These are phyloP conservation scores for Amphibalanus amphitrite DNA, from an alignment of 1,140 invertebrate genomes.

Conservation along the genomic window DNA sequence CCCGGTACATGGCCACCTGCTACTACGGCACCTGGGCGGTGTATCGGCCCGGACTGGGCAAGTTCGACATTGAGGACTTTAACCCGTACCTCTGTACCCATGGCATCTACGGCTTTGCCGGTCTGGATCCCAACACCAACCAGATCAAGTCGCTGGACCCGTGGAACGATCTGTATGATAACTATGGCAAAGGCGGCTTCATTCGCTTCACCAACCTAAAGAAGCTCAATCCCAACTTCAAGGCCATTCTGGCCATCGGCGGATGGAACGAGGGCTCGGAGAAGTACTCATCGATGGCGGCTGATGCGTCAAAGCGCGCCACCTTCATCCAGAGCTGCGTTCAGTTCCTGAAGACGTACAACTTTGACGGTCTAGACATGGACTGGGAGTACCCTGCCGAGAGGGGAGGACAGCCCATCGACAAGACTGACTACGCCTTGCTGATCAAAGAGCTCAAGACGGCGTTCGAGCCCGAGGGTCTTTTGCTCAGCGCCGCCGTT, in stretches of 20 bases:
- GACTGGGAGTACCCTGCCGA: constrained; percentile 38
- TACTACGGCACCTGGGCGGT: constrained; percentile 20
- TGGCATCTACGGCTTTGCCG: constrained; percentile 47
- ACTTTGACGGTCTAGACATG: too few relatives aligned
- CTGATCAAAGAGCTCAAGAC: constrained; percentile 37
- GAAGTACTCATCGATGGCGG: constrained; percentile 17
- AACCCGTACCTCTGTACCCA: constrained; percentile 46
- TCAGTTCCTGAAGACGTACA: constrained; percentile 30
- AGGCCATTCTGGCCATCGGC: constrained; percentile 26
- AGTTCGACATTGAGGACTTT: constrained; percentile 23
- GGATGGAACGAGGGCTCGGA: constrained; percentile 24
- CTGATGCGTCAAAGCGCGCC: constrained; percentile 9
- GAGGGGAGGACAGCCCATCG: constrained; percentile 19
- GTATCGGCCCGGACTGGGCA: constrained; percentile 16
- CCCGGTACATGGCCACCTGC: constrained; percentile 16
- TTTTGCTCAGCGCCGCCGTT: constrained; percentile 41
- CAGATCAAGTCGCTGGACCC: constrained; percentile 32
- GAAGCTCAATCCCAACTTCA: constrained; percentile 26
- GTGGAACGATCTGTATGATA: constrained; percentile 38
- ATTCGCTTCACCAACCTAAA: constrained; percentile 23
- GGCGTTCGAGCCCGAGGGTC: constrained; percentile 33
- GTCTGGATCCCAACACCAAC: constrained; percentile 27
- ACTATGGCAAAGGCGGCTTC: constrained; percentile 27
- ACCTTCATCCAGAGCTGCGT: constrained; percentile 20
- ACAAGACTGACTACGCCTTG: constrained; percentile 19